Evolutionary conservation across 2,888 invertebrate genomes (phyloP).

Genomic region (Pantelozetes paolii): DNA sequence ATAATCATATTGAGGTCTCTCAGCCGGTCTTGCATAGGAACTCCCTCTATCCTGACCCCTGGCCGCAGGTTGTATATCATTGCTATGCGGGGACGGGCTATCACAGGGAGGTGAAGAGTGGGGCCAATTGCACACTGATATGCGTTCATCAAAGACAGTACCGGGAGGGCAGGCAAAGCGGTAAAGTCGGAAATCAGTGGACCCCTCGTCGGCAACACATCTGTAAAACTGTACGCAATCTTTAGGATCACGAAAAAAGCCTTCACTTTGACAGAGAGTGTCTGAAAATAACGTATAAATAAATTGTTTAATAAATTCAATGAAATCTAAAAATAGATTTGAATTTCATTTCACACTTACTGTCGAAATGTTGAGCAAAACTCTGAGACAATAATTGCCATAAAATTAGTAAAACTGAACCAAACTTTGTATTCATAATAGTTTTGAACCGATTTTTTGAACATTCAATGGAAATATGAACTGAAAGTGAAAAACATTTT

Average conservation of each 20-base stretch:
- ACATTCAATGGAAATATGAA: neutral
- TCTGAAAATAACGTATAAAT: neutral
- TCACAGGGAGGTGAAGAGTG: conserved; percentile 68
- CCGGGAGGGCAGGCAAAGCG: conserved; percentile 76
- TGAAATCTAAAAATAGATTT: neutral
- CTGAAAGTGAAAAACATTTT: neutral
- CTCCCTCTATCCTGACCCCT: neutral
- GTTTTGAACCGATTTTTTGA: too few species aligned
- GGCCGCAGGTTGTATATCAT: neutral
- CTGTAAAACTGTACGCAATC: conserved; percentile 63
- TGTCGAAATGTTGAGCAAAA: conserved; percentile 20
- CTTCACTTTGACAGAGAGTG: conserved; percentile 45
- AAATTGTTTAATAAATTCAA: neutral
- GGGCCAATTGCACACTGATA: conserved; percentile 68
- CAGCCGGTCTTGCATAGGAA: neutral
- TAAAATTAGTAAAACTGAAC: neutral
- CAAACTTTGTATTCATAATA: neutral
- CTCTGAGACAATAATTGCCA: neutral
- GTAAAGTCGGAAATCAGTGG: conserved; percentile 69
- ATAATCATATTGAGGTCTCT: neutral
- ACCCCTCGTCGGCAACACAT: conserved; percentile 58
- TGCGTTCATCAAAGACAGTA: conserved; percentile 63
- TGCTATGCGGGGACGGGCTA: conserved; percentile 53
- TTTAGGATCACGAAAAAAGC: conserved; percentile 47
- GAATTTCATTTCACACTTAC: neutral